Evolutionary conservation across 2,797 vertebrate genomes (phyloP), one percentile per base, ranked within the genome.

Genomic region (Falco novaeseelandiae): DNA sequence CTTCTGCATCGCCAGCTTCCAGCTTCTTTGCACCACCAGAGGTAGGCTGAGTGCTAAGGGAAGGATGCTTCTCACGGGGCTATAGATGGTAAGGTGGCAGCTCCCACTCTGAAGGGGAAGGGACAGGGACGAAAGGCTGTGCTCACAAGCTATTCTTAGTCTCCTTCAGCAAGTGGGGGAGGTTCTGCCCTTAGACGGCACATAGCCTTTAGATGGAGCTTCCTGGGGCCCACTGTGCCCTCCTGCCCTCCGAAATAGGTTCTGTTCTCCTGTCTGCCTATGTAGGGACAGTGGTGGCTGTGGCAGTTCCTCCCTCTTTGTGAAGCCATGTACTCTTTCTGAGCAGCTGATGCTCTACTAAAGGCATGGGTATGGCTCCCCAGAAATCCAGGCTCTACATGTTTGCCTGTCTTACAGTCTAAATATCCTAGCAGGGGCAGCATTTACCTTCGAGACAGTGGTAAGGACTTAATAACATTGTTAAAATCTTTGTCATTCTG

Each of bases 201-300:
- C 7, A 8, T 19, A 62, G 48, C 22, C 42, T 82, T 77, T 29
- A 51, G 29, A 13, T 34, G 30, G 36, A 67, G n/a, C 19, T 87
- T 57, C 29, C 18, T 40, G 36, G 42, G 14, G 18, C 36, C 36
- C 32, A 15, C 8, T 21, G 21, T 67, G 12, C n/a, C 8, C 32
- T 78, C 18, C 32, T 46, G 16, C 29, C 30, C 40, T 14, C 30
- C 44, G 22, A 34, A 46, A 44, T 2, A 40, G n/a, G 8, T 21
- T 78, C 26, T 69, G 36, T 54, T 34, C 36, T 87, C 22, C 54
- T 57, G 14, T n/a, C n/a, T n/a, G 32, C 29, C 19, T n/a, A 16
- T 25, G 9, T 1, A 25, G 66, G 27, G 25, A 29, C 22, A 52
- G 26, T 0, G 0, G 14, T 67, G 42, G n/a, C 55, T 22, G 22